phyloP scores from a whole-genome alignment of 2,113 vertebrate species.

The Hemibagrus wyckioides region DNA sequence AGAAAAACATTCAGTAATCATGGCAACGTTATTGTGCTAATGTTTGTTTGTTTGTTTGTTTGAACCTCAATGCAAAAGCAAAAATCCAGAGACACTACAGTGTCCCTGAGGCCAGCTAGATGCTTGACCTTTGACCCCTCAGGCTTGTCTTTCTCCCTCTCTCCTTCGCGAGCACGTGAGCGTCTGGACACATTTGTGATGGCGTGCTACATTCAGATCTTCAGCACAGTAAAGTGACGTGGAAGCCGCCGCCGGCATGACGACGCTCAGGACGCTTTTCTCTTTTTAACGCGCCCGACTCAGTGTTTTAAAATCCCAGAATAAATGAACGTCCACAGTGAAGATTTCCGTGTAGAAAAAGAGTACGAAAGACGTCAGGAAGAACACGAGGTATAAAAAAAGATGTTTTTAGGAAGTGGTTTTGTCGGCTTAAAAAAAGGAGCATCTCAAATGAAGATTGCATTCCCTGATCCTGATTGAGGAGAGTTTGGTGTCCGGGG shows the following conservation, averaged over 20 bases:
- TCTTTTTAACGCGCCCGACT: constrained; percentile 11
- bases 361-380: constrained; percentile 48
- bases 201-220: constrained; percentile 48
- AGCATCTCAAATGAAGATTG: constrained; percentile 48
- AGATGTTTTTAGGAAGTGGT: constrained; percentile 40
- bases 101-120: constrained; percentile 41
- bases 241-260: constrained; percentile 19
- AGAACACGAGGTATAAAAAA: constrained; percentile 40
- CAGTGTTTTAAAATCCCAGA: constrained; percentile 38
- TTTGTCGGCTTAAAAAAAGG: constrained; percentile 35
- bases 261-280: constrained; percentile 9
- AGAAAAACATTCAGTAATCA: constrained; percentile 15
- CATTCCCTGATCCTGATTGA: constrained; percentile 69
- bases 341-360: constrained; percentile 53
- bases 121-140: constrained; percentile 43
- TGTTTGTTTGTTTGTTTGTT: too few species aligned
- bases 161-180: constrained; percentile 12
- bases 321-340: constrained; percentile 53
- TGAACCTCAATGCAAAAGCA: neutral
- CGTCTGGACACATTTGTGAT: constrained; percentile 24
- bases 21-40: neutral
- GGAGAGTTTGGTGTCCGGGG: constrained; percentile 59
- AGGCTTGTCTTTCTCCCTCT: constrained; percentile 5
- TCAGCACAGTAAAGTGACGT: constrained; percentile 10
- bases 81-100: neutral